Base-by-base conservation (phyloP, 1,140 invertebrate species). In the Bradysia coprophila region DNA sequence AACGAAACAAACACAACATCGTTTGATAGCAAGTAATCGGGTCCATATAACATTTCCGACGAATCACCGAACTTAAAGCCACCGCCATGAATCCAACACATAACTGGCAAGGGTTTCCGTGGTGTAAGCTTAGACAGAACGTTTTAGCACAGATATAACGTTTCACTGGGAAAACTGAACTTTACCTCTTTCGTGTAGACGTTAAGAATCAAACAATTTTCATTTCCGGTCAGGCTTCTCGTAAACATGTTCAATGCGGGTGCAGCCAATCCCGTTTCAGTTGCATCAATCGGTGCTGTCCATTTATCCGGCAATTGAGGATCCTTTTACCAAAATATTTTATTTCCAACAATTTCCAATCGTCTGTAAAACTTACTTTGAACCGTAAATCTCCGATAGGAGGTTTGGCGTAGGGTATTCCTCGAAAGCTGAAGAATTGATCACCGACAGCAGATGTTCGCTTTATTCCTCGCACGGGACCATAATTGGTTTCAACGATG, bases 391-490 rank as follows among this genome's bases (percentile, higher is more conserved):
- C 59, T 1, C 69, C 73, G 3, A 78, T 20, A 0, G 78, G 78
- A 1, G 78, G 75, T 49, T 73, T 68, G 13, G 74, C 76, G 54
- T 67, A 80, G 3, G 78, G 78, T 45, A 81, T 76, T 4, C 69
- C 67, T 48, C 63, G 50, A 44, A 64, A 67, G n/a, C 56, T 61
- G 39, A 57, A 59, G 44, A 56, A 67, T 5, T 50, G 44, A 43
- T 54, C 49, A 8, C 57, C 58, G 37, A 54, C 55, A 21, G 52
- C 51, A 18, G 57, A 58, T 42, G 51, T 55, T 6, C 52, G 48
- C 45, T 57, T 56, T 11, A 53, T 49, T 0, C 59, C 60, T 38
- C 60, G 53, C 1, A 61, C 50, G 19, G 55, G 53, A 1, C 56
- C 56, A 36, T 54, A 57, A 24, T 48, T 51, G 21, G 56, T 57